phyloP scores from a whole-genome alignment of 2,888 invertebrate species.

The Campoplex nolae region DNA sequence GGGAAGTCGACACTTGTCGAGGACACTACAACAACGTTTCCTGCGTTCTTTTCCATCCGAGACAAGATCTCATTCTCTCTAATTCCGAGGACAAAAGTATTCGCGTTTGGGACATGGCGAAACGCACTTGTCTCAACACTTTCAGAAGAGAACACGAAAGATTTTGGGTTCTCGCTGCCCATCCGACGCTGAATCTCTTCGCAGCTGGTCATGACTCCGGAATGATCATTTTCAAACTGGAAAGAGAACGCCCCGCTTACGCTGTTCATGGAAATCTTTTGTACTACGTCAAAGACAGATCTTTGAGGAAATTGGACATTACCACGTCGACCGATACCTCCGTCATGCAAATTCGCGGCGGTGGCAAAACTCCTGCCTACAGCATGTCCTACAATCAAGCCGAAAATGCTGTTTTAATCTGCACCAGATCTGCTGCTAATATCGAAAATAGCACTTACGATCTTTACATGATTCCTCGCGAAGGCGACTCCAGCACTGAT shows the following conservation, averaged over 20 bases:
- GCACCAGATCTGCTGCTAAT: conserved; percentile 90
- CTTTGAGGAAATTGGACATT: conserved; percentile 96
- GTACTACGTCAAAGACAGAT: conserved; percentile 98
- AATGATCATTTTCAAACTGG: conserved; percentile 94
- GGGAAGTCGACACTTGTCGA: conserved; percentile 99
- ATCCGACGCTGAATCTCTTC: conserved; percentile 97
- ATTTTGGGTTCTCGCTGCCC: conserved; percentile 98
- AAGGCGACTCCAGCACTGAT: conserved; percentile 85
- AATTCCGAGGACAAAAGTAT: conserved; percentile 99
- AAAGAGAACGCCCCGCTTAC: conserved; percentile 98
- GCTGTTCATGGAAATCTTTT: conserved; percentile 96
- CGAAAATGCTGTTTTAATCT: conserved; percentile 96
- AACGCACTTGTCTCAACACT: conserved; percentile 95
- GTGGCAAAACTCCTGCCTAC: conserved; percentile 90
- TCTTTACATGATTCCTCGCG: conserved; percentile 94
- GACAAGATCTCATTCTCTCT: conserved; percentile 97
- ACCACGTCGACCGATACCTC: conserved; percentile 96
- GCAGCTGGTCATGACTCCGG: conserved; percentile 99
- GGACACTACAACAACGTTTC: conserved; percentile 99
- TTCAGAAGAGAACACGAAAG: conserved; percentile 98
- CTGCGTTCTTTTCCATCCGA: conserved; percentile 98
- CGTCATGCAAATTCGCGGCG: conserved; percentile 96
- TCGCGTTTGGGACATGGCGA: conserved; percentile 99
- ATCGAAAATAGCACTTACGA: conserved; percentile 97
- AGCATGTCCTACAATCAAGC: conserved; percentile 99